Base-by-base conservation (phyloP, 2,113 vertebrate species). In the Sebastes schlegelii region DNA sequence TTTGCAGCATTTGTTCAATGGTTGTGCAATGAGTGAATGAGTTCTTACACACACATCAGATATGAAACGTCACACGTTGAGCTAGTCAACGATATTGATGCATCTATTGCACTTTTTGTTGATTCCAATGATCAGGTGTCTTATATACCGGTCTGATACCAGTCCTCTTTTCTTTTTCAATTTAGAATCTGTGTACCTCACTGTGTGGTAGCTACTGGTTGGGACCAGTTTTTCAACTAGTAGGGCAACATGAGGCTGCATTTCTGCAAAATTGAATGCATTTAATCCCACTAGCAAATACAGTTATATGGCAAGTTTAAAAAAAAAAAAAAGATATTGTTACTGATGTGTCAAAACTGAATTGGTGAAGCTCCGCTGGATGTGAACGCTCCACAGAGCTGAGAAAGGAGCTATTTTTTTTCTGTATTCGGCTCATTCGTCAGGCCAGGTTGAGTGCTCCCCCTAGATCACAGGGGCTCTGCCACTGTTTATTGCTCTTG, bases 401-500 rank as follows among this genome's bases (percentile, higher is more conserved):
- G 40, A 73, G 26, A 48, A 48, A 65, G 17, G 43, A 79, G 51
- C 51, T 49, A 4, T 76, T 73, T 69, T 76, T 73, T 69, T 54
- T 77, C 49, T 74, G 62, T 55, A 62, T 80, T 76, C 19, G 49
- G 65, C 43, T 82, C 67, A 34, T 82, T 74, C 77, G 67, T 66
- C 65, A 51, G 40, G 40, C 11, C 51, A 67, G n/a, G 34, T 70
- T 74, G 17, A 74, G 21, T 8, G 16, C 48, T 17, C 2, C 10
- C 49, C 49, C 5, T 13, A 40, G 63, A 83, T 80, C 46, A 74
- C 79, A 76, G 60, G 14, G 48, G 42, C 10, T 74, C 66, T 81
- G 64, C 61, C 72, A 77, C 55, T 76, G 70, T 87, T 77, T 58
- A 79, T 81, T 77, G 70, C 17, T 85, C 77, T 71, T 76, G 26